Percentiles rank a stretch among this genome's conserved stretches.
These are phyloP conservation scores for Catalaphyllia jardinei DNA, from an alignment of 64 coral and sea anemone genomes.

Conservation along the genomic window DNA sequence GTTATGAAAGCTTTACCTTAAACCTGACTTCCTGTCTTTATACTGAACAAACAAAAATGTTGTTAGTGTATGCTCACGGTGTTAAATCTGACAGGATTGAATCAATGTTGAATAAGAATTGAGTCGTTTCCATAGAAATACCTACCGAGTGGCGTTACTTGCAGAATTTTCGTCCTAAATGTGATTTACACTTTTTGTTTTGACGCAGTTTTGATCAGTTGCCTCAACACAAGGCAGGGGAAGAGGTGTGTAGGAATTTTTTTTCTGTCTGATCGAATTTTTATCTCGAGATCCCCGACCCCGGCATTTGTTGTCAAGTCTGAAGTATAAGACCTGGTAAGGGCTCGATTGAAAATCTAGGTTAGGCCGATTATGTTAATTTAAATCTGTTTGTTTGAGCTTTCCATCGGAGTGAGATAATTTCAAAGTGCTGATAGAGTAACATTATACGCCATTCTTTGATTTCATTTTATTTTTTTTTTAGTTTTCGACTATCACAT, in stretches of 20 bases:
- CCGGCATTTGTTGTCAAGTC: background rate
- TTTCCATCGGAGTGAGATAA: no score
- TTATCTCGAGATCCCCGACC: no score
- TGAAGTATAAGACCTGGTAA: background rate
- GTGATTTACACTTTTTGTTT: slow-evolving; percentile 19
- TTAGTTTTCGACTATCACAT: no score
- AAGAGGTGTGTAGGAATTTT: background rate
- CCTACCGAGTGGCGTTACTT: slow-evolving; percentile 23
- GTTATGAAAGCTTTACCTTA: background rate
- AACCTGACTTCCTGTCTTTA: background rate
- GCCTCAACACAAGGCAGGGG: background rate
- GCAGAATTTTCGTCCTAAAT: background rate
- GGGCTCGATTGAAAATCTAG: background rate
- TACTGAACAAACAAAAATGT: slow-evolving; percentile 11
- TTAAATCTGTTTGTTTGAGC: background rate
- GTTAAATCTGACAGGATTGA: slow-evolving; percentile 22
- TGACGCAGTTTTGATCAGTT: background rate
- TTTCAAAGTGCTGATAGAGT: no score
- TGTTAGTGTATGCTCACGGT: slow-evolving; percentile 4
- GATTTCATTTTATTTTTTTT: no score
- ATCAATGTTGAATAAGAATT: background rate
- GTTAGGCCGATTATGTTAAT: background rate
- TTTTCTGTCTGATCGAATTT: background rate
- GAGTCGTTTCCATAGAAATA: slow-evolving; percentile 13
- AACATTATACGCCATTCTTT: no score